phyloP scores from a whole-genome alignment of 2,888 invertebrate species.

The Torymus tubicola region DNA sequence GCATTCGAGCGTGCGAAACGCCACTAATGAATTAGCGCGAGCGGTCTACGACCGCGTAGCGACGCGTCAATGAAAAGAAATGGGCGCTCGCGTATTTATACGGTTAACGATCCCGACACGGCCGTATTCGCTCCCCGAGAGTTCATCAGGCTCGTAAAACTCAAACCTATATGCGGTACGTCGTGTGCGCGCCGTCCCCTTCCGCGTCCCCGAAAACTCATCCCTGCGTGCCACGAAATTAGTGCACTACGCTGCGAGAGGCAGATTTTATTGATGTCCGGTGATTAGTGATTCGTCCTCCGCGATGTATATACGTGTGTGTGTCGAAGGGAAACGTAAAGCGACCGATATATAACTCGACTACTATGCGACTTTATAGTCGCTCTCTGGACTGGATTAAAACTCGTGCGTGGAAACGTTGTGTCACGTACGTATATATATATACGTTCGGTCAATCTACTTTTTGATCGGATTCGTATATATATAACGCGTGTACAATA shows the following conservation, averaged over 20 bases:
- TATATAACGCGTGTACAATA: slow-evolving; percentile 12
- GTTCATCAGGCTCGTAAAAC: slow-evolving; percentile 62
- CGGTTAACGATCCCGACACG: slow-evolving; percentile 51
- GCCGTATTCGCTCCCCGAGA: slow-evolving; percentile 52
- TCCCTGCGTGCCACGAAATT: slow-evolving; percentile 40
- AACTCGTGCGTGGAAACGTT: not conserved
- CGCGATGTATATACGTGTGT: not conserved
- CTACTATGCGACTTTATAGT: slow-evolving; percentile 12
- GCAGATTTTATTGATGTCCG: slow-evolving; percentile 60
- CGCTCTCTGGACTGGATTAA: slow-evolving; percentile 12
- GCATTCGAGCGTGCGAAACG: slow-evolving; percentile 13
- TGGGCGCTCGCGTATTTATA: slow-evolving; percentile 45
- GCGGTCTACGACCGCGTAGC: slow-evolving; percentile 10
- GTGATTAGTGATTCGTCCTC: slow-evolving; percentile 63
- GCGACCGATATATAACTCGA: not conserved
- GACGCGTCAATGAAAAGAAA: slow-evolving; percentile 54
- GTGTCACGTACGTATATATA: not conserved
- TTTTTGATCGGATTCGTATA: slow-evolving; percentile 41
- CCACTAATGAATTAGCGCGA: slow-evolving; percentile 53
- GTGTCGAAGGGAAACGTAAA: not conserved
- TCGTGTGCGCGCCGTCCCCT: too few relatives aligned
- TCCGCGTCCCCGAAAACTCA: too few relatives aligned
- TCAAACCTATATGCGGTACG: too few relatives aligned
- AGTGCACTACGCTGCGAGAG: slow-evolving; percentile 48
- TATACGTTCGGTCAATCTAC: slow-evolving; percentile 3